These are phyloP conservation scores for Pachycephala philippinensis DNA, from an alignment of 2,113 vertebrate species.

Conservation along the genomic window DNA sequence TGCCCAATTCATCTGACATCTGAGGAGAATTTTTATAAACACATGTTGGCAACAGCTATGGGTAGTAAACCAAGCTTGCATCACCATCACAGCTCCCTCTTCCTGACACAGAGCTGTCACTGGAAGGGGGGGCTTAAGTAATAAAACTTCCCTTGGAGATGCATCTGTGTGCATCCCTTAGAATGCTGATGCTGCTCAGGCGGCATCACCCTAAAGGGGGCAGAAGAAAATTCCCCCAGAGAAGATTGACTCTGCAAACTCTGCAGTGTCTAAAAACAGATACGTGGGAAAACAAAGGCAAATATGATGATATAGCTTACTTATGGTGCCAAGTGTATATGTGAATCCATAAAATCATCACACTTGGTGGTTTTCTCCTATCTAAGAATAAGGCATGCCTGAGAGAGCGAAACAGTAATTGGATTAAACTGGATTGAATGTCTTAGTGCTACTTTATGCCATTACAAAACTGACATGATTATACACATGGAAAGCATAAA, in stretches of 20 bases:
- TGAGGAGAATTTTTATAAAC: neutral
- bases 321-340: neutral
- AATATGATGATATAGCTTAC: neutral
- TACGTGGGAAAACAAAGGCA: neutral
- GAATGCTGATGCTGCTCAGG: neutral
- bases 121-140: neutral
- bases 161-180: neutral
- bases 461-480: neutral
- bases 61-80: neutral
- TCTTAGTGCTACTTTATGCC: slow-evolving; percentile 13
- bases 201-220: rapidly evolving
- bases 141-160: neutral
- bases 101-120: neutral
- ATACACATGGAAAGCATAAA: slow-evolving; percentile 16
- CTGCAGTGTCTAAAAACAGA: neutral
- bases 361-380: neutral
- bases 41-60: neutral
- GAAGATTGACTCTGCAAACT: neutral
- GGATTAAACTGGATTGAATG: slow-evolving; percentile 32
- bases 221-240: neutral
- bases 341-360: neutral
- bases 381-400: neutral
- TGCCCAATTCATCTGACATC: neutral
- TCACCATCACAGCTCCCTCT: neutral
- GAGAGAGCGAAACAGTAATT: slow-evolving; percentile 18